Conservation (phyloP, 1,140 invertebrate species). For the Hyles euphorbiae region DNA sequence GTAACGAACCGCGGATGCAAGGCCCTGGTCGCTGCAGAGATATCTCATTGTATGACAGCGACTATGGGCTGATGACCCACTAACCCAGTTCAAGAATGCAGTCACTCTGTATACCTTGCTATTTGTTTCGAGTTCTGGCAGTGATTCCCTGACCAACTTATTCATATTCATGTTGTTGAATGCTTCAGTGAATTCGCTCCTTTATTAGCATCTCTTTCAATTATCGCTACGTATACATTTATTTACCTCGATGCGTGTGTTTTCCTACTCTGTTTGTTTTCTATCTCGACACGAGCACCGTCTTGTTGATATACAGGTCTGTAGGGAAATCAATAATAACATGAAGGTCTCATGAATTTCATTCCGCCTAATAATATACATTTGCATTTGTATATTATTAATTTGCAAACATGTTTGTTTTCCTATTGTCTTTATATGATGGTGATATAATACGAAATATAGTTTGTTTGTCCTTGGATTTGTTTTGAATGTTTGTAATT, state of each 20-base stretch:
- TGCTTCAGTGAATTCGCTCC: background rate
- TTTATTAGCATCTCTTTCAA: background rate
- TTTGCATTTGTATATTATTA: slow-evolving; percentile 3
- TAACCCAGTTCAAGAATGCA: slow-evolving; percentile 65
- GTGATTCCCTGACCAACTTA: slow-evolving; percentile 48
- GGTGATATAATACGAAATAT: too few species aligned
- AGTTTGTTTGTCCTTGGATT: too few species aligned
- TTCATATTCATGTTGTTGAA: slow-evolving; percentile 46
- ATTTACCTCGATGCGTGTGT: background rate
- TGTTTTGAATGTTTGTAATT: too few species aligned
- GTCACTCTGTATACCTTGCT: slow-evolving; percentile 54
- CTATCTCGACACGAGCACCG: background rate
- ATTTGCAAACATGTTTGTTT: slow-evolving; percentile 17
- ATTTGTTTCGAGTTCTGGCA: slow-evolving; percentile 67
- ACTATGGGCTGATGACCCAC: slow-evolving; percentile 60
- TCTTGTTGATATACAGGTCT: slow-evolving; percentile 5
- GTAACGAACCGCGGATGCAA: slow-evolving; percentile 43
- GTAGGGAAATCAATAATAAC: slow-evolving; percentile 22
- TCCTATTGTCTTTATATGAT: background rate
- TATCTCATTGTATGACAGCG: slow-evolving; percentile 68
- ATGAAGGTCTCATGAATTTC: slow-evolving; percentile 15
- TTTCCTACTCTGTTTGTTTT: background rate
- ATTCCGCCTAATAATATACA: background rate
- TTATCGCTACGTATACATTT: background rate
- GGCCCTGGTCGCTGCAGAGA: slow-evolving; percentile 49